phyloP scores from a whole-genome alignment of 1,140 invertebrate genomes.

The fruit fly (Drosophila melanogaster) region Release_6_plus_ISO1_MT NC_004354.4:21470001-21470500 shows the following conservation, averaged over 20 bases:
- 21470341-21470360: not conserved
- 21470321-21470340: too few relatives aligned
- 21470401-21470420: constrained; percentile 13
- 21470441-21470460: constrained; percentile 43
- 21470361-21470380: constrained; percentile 8
- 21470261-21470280: too few relatives aligned
- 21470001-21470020: constrained; percentile 1
- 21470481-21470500: constrained; percentile 64
- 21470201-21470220: too few relatives aligned
- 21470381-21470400: not conserved
- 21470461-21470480: constrained; percentile 25
- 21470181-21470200: too few relatives aligned
- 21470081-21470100: not conserved
- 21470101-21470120: too few relatives aligned
- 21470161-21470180: too few relatives aligned
- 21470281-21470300: too few relatives aligned
- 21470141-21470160: too few relatives aligned
- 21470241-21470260: too few relatives aligned
- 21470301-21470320: too few relatives aligned
- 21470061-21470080: not conserved
- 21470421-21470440: constrained; percentile 15
- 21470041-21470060: not conserved
- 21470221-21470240: too few relatives aligned
- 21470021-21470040: not conserved
- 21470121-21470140: too few relatives aligned